Base-by-base conservation (phyloP, 2,797 vertebrate genomes). In the Masticophis lateralis region DNA sequence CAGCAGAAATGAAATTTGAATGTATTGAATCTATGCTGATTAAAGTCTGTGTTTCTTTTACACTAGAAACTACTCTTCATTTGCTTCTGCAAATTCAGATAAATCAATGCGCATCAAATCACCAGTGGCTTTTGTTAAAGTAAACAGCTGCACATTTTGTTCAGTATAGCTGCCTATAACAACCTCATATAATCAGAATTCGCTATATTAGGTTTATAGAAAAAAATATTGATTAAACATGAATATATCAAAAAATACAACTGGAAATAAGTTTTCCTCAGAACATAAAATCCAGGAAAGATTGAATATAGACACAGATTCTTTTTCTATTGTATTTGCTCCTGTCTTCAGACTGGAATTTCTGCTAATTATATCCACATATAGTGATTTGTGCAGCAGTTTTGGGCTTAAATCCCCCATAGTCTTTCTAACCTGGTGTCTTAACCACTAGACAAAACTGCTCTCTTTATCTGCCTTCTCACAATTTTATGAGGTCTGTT, bases 301-400 rank as follows among this genome's bases (percentile, higher is more conserved):
- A n/a, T 74, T 89, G 10, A 57, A 56, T 57, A 55, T 92, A 28
- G 20, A 43, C 2, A n/a, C 7, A 61, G 1, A 6, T 9, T 83
- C 22, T 53, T 37, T 55, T 37, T 28, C 27, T 28, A 61, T 5
- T 20, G 63, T 32, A 53, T 9, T 88, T 2, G 0, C 93, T 95
- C 95, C 96, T 95, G 95, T 95, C 94, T 89, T 59, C 88, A 14
- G 93, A 91, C 93, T 95, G 87, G 95, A 90, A 51, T 59, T 93
- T 37, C 1, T 56, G 1, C 27, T 0, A 22, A 27, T 87, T 57
- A 37, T 91, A 91, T 94, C 53, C 83, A 22, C 61, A 55, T 37
- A 7, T 53, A 32, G 20, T 69, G 32, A 8, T 53, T 91, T 92
- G 88, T 74, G 32, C 61, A 18, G 55, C 89, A 2, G 4, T 0